A percentile compares a stretch with the other conserved stretches of the same genome.
Evolutionary conservation across 2,797 vertebrate species (phyloP).

Genomic region (Chaenodraco wilsoni): DNA sequence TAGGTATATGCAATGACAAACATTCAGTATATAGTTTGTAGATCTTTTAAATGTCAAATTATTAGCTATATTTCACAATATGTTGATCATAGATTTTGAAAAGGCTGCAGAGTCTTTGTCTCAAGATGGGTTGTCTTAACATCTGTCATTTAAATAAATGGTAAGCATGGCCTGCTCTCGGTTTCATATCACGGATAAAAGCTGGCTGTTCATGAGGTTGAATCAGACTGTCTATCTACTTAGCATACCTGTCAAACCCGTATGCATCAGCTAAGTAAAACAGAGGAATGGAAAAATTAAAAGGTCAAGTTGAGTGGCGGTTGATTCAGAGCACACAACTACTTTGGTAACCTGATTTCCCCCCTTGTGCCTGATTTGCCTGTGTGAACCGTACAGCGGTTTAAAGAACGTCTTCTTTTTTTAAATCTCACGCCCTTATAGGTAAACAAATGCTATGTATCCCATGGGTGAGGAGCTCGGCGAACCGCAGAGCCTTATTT

Average conservation of each 20-base stretch:
- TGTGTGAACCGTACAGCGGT: conserved; percentile 51
- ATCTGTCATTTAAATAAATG: conserved; percentile 27
- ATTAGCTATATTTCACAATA: background rate
- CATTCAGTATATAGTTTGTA: background rate
- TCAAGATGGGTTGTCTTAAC: background rate
- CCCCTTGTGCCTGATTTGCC: conserved; percentile 38
- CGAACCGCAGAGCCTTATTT: conserved; percentile 74
- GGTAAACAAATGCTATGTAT: conserved; percentile 82
- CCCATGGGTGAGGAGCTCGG: conserved; percentile 75
- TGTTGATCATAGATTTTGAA: background rate
- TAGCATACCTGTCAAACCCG: conserved; percentile 31
- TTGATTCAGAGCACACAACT: conserved; percentile 57
- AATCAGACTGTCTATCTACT: conserved; percentile 12
- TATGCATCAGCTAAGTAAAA: conserved; percentile 35
- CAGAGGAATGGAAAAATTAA: conserved; percentile 75
- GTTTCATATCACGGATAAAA: conserved; percentile 40
- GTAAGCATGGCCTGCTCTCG: conserved; percentile 10
- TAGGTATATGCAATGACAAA: background rate
- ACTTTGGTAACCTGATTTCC: conserved; percentile 59
- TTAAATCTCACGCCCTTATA: conserved; percentile 73
- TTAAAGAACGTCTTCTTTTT: conserved; percentile 41
- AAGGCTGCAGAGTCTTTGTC: background rate
- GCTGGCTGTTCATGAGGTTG: conserved; percentile 6
- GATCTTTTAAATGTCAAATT: background rate
- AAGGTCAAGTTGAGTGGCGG: conserved; percentile 76